Evolutionary conservation across 2,888 invertebrate species (phyloP).

Genomic region (Ophion ellenae): DNA sequence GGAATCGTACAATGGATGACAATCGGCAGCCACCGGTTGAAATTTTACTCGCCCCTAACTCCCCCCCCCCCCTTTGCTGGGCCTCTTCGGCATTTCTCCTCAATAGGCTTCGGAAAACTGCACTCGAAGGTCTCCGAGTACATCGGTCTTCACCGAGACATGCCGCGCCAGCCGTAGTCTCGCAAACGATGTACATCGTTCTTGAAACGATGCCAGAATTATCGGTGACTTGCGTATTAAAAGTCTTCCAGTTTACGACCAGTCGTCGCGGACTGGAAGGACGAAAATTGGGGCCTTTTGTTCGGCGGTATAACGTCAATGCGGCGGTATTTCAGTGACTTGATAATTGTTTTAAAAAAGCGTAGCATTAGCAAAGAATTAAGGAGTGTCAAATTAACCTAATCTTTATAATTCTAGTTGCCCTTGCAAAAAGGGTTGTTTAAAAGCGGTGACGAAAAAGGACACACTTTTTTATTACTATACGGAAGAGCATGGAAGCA

Average conservation of each 20-base stretch:
- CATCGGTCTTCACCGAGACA: not conserved
- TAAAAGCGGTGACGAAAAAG: too few species aligned
- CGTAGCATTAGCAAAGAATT: too few species aligned
- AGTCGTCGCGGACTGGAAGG: too few species aligned
- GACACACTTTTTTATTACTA: too few species aligned
- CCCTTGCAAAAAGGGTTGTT: too few species aligned
- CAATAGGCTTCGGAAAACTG: conserved; percentile 42
- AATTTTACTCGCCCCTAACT: conserved; percentile 49
- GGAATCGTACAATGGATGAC: conserved; percentile 70
- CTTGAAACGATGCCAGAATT: conserved; percentile 22
- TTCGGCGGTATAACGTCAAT: too few species aligned
- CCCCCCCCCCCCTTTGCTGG: not conserved
- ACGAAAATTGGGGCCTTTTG: too few species aligned
- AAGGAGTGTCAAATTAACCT: too few species aligned
- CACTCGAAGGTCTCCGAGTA: conserved; percentile 2
- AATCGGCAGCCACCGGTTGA: conserved; percentile 75
- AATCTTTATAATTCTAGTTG: not conserved
- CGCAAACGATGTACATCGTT: conserved; percentile 10
- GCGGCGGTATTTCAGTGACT: too few species aligned
- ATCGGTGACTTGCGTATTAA: not conserved
- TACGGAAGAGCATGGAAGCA: too few species aligned
- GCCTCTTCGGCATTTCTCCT: not conserved
- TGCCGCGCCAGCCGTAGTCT: not conserved
- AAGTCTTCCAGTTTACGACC: not conserved
- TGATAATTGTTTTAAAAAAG: too few species aligned